Conservation (phyloP, 2,797 vertebrate genomes). For the Galago senegalensis region DNA sequence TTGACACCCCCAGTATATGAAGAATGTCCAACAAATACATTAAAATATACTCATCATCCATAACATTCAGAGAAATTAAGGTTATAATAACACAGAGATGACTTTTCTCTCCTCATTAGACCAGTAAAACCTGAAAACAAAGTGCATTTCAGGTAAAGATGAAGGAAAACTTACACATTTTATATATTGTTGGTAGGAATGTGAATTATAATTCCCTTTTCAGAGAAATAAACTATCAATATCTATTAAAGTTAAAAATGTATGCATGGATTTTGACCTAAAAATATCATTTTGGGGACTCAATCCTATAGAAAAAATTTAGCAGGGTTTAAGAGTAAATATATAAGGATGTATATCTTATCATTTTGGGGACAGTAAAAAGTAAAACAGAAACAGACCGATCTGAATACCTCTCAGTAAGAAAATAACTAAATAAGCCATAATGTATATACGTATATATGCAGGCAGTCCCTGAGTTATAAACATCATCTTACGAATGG, state of each 20-base stretch:
- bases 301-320: not conserved
- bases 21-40: not conserved
- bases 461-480: too few species aligned
- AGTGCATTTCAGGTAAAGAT: not conserved
- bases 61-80: constrained; percentile 25
- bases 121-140: not conserved
- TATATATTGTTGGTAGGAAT: not conserved
- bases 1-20: not conserved
- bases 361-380: not conserved
- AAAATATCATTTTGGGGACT: constrained; percentile 7
- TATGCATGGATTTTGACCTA: not conserved
- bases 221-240: not conserved
- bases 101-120: not conserved
- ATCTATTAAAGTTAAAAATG: not conserved
- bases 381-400: not conserved
- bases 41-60: not conserved
- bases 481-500: too few species aligned
- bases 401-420: not conserved
- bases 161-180: not conserved
- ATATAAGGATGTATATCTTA: not conserved
- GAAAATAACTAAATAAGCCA: not conserved
- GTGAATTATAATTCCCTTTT: not conserved
- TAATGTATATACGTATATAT: not conserved
- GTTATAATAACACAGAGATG: not conserved
- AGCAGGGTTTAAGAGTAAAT: not conserved